phyloP scores from a whole-genome alignment of 2,797 vertebrate genomes.

The Rhinogobio ventralis region DNA sequence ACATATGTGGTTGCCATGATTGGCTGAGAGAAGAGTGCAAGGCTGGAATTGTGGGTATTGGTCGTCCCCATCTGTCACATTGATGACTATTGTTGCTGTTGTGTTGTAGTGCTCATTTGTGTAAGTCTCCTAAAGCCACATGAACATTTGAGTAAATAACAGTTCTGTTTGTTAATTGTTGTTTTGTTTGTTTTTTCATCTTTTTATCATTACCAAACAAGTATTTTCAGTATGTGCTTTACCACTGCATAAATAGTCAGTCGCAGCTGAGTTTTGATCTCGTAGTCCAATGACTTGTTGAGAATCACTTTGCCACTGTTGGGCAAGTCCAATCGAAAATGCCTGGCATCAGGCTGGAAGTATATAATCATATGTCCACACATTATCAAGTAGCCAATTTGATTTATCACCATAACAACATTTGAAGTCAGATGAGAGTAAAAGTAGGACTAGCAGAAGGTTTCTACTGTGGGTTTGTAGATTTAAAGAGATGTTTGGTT shows the following conservation, averaged over 20 bases:
- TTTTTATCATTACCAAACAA: background rate
- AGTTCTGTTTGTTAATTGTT: background rate
- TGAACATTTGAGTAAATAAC: background rate
- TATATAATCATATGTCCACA: conserved; percentile 35
- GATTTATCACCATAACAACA: background rate
- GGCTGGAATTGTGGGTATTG: conserved; percentile 85
- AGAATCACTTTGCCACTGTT: conserved; percentile 85
- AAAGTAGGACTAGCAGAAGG: background rate
- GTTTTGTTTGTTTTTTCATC: background rate
- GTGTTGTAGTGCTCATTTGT: conserved; percentile 75
- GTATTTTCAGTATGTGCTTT: conserved; percentile 39
- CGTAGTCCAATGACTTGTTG: conserved; percentile 82
- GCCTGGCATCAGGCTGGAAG: conserved; percentile 81
- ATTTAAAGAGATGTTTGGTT: background rate
- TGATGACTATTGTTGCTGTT: conserved; percentile 72
- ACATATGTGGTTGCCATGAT: conserved; percentile 72
- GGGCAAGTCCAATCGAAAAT: conserved; percentile 83
- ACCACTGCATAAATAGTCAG: conserved; percentile 82
- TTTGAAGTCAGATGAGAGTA: background rate
- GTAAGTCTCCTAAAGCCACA: conserved; percentile 75
- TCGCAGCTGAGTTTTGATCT: conserved; percentile 78
- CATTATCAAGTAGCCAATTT: background rate
- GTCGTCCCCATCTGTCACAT: conserved; percentile 80
- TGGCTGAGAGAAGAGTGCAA: conserved; percentile 74
- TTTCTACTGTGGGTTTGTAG: background rate